Evolutionary conservation across 2,888 invertebrate genomes (phyloP).

Genomic region (Palloptera scutellata): DNA sequence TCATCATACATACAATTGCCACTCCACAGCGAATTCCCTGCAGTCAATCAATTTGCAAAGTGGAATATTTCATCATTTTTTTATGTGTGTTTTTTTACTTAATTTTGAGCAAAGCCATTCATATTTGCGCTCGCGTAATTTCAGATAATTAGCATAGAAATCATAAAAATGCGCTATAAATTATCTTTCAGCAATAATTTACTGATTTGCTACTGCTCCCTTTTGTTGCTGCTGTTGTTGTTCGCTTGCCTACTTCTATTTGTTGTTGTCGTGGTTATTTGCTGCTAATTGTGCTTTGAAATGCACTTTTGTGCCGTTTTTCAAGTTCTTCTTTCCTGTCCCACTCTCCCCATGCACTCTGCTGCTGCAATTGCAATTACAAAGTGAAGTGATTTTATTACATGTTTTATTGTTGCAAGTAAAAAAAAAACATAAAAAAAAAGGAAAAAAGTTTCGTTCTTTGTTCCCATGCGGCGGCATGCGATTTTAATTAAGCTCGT

Average conservation of each 20-base stretch:
- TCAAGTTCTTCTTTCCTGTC: neutral
- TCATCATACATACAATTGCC: no score
- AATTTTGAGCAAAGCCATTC: neutral
- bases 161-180: conserved; percentile 13
- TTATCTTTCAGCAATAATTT: neutral
- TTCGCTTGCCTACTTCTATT: neutral
- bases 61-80: no score
- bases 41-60: conserved; percentile 17
- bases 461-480: no score
- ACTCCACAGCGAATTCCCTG: no score
- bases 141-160: conserved; percentile 21
- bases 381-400: no score
- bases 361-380: neutral
- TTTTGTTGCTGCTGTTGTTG: conserved; percentile 6
- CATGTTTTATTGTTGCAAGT: no score
- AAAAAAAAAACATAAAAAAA: no score
- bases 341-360: neutral
- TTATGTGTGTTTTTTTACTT: no score
- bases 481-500: no score
- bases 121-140: no score
- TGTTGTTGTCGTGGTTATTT: conserved; percentile 5
- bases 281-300: conserved; percentile 17
- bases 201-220: neutral
- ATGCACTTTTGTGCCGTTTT: conserved; percentile 7
- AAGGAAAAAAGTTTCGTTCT: no score